Percentiles rank a stretch among this genome's conserved stretches.
Evolutionary conservation across 2,797 vertebrate species (phyloP).

Genomic region (Kryptolebias ocellatus): DNA sequence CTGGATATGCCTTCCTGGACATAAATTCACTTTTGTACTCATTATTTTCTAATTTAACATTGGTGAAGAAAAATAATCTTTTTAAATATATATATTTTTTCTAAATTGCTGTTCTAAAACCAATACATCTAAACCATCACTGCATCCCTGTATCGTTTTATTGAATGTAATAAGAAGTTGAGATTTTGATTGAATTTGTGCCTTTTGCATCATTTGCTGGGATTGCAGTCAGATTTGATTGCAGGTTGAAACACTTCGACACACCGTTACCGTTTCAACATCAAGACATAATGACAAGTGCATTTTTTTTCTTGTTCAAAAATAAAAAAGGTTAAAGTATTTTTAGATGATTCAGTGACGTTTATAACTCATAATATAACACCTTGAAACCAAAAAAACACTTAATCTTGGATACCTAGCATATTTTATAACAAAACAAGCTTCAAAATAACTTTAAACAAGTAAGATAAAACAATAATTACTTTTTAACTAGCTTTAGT

Average conservation of each 20-base stretch:
- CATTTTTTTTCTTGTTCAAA: too few relatives aligned
- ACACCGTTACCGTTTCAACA: constrained; percentile 1
- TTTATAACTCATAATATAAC: too few relatives aligned
- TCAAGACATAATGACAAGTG: not conserved
- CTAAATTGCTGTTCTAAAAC: constrained; percentile 37
- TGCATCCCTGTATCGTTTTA: constrained; percentile 2
- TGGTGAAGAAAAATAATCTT: constrained; percentile 12
- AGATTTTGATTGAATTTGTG: too few relatives aligned
- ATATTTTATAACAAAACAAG: too few relatives aligned
- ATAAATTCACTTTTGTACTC: constrained; percentile 21
- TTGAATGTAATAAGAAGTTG: not conserved
- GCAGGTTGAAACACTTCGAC: constrained; percentile 5
- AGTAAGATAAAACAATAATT: too few relatives aligned
- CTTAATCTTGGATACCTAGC: too few relatives aligned
- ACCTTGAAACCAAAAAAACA: too few relatives aligned
- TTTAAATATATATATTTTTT: constrained; percentile 15
- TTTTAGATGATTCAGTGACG: too few relatives aligned
- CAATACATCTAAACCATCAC: constrained; percentile 41
- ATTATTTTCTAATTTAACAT: constrained; percentile 16
- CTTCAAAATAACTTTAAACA: too few relatives aligned
- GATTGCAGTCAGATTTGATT: constrained; percentile 16
- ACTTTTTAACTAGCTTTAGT: too few relatives aligned
- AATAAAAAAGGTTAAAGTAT: too few relatives aligned
- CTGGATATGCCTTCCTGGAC: constrained; percentile 14
- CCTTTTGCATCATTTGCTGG: constrained; percentile 9